Base-by-base conservation (phyloP, 2,797 vertebrate species). In the Melanotaenia parkinsoni region DNA sequence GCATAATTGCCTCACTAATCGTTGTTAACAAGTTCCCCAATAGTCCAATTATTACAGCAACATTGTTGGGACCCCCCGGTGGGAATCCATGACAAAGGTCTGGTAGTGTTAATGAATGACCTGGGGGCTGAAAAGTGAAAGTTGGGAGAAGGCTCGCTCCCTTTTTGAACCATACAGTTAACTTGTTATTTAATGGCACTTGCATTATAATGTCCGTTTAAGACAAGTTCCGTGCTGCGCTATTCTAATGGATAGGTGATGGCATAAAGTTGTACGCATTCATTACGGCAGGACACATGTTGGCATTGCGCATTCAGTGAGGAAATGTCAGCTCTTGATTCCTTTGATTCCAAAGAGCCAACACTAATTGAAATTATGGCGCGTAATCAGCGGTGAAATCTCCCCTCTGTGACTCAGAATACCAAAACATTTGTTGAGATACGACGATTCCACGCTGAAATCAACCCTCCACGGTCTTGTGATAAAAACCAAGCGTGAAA, bases 1-100 rank as follows among this genome's bases (percentile, higher is more conserved):
- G 88, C 85, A 84, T 95, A 95, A 95, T 95, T 95, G 91, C 92
- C 90, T 86, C 91, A 92, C 94, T 95, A 95, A 95, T 95, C 95
- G 94, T 89, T 94, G 93, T 95, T 93, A 95, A 95, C 94, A 95
- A 93, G 91, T 89, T 77, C 76, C 86, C 85, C 82, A 94, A 93
- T 91, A 86, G 86, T 89, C 86, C 85, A 92, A 93, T 95, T 93
- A 93, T 94, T 92, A 85, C 88, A 64, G 86, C 82, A 79, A 83
- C 90, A 76, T 61, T 88, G 89, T 87, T 45, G 47, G 78, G 67
- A 62, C 83, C 89, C 79, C 83, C 81, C 82, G 83, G 83, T 88
- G 77, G 76, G 81, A 67, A 82, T 89, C 74, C 91, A 93, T 92
- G 66, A 94, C 91, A 94, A 95, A 93, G 86, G 81, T 59, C 61